phyloP scores from a whole-genome alignment of 2,797 vertebrate genomes.

The Epinephelus malabaricus region DNA sequence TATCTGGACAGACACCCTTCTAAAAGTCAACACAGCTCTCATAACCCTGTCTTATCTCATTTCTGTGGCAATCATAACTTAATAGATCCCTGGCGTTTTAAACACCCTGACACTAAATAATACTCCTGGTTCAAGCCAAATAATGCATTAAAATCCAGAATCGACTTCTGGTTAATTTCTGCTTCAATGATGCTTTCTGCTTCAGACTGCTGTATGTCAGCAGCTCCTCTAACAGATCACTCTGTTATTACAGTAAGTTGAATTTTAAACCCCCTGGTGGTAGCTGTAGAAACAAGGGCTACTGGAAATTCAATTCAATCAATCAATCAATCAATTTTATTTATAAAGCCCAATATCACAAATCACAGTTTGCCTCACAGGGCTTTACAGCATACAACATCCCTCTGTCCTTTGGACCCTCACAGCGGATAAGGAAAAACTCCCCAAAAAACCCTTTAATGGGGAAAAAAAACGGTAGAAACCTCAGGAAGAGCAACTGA shows the following conservation, averaged over 20 bases:
- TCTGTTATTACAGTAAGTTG: not conserved
- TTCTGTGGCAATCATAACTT: conserved; percentile 11
- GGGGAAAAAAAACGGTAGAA: too few species aligned
- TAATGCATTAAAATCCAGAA: conserved; percentile 10
- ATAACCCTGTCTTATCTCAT: conserved; percentile 3
- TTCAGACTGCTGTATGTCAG: not conserved
- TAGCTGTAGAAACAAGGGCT: conserved; percentile 6
- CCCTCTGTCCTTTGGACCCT: too few species aligned
- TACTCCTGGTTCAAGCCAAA: conserved; percentile 41
- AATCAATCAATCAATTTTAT: too few species aligned
- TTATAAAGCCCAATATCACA: too few species aligned
- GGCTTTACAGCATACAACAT: too few species aligned
- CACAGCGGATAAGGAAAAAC: too few species aligned
- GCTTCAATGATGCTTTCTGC: not conserved
- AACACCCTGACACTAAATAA: conserved; percentile 11
- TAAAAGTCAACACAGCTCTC: not conserved
- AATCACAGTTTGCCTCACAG: too few species aligned
- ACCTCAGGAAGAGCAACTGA: too few species aligned
- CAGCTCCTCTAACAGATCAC: conserved; percentile 26
- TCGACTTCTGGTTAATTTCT: conserved; percentile 28
- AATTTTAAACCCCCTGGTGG: not conserved
- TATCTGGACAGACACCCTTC: conserved; percentile 15
- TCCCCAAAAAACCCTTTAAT: too few species aligned
- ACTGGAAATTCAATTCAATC: conserved; percentile 32
- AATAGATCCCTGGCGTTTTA: not conserved